These are phyloP conservation scores for Notocelia uddmanniana DNA, from an alignment of 2,888 invertebrate species.

Conservation along the genomic window DNA sequence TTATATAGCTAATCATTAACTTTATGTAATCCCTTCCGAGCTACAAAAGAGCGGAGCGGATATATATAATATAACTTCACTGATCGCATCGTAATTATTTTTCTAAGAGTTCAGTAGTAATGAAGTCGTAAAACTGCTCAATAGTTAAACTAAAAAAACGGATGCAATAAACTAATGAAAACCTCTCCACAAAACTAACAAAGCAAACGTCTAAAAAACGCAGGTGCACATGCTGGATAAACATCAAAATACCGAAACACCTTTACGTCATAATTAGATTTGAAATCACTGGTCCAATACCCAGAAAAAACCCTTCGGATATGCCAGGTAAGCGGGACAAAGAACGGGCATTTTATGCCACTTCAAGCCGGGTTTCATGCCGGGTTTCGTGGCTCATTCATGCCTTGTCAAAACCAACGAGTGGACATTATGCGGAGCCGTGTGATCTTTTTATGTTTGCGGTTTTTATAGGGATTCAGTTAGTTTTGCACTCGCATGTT, in stretches of 20 bases:
- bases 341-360: slow-evolving; percentile 49
- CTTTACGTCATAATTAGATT: slow-evolving; percentile 74
- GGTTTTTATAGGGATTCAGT: slow-evolving; percentile 31
- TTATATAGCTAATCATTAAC: not conserved
- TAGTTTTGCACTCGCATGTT: slow-evolving; percentile 2
- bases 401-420: slow-evolving; percentile 50
- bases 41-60: not conserved
- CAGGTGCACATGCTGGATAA: slow-evolving; percentile 35
- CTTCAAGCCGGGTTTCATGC: slow-evolving; percentile 44
- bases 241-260: slow-evolving; percentile 53
- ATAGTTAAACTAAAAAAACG: slow-evolving; percentile 10
- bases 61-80: not conserved
- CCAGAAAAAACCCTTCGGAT: slow-evolving; percentile 50
- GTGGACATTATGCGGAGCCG: slow-evolving; percentile 45
- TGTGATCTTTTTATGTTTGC: slow-evolving; percentile 39
- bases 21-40: not conserved
- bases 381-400: slow-evolving; percentile 46
- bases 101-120: slow-evolving; percentile 1
- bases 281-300: slow-evolving; percentile 66
- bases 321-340: slow-evolving; percentile 50
- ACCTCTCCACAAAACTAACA: slow-evolving; percentile 31
- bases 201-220: slow-evolving; percentile 32
- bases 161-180: slow-evolving; percentile 20
- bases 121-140: slow-evolving; percentile 18
- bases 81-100: not conserved